Evolutionary conservation across 2,888 invertebrate species (phyloP).

Genomic region (Nomada goodeniana): DNA sequence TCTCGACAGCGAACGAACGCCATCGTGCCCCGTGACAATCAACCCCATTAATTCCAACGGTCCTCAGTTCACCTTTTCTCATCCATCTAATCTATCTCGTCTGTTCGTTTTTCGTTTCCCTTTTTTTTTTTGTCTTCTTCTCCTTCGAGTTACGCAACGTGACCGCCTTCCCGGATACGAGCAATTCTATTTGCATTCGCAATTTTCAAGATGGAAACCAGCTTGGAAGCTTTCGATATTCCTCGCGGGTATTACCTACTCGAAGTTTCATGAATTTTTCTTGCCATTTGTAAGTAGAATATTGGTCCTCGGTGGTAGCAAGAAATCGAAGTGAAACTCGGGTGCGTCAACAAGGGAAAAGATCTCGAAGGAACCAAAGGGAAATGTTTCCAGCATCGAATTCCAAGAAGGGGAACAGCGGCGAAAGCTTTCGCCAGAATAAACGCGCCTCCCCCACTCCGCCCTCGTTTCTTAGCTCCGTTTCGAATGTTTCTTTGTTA

Average conservation of each 20-base stretch:
- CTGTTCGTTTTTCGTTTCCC: too few relatives aligned
- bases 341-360: constrained; percentile 24
- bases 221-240: not conserved
- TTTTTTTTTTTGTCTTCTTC: not conserved
- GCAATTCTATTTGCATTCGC: constrained; percentile 6
- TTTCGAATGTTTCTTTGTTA: constrained; percentile 76
- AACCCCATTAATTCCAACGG: constrained; percentile 50
- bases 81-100: too few relatives aligned
- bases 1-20: constrained; percentile 35
- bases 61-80: constrained; percentile 1
- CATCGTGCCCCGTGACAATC: constrained; percentile 50
- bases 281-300: not conserved
- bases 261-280: not conserved
- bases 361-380: not conserved
- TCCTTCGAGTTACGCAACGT: constrained; percentile 16
- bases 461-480: constrained; percentile 52
- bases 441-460: constrained; percentile 27
- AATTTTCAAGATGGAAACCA: constrained; percentile 24
- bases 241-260: not conserved
- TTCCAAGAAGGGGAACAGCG: constrained; percentile 25
- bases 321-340: constrained; percentile 5
- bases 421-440: constrained; percentile 40
- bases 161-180: not conserved
- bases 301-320: not conserved
- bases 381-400: not conserved